A percentile compares a stretch with the other conserved stretches of the same genome.
These are phyloP conservation scores for Stegodyphus dumicola DNA, from an alignment of 1,140 invertebrate species.

Conservation along the genomic window DNA sequence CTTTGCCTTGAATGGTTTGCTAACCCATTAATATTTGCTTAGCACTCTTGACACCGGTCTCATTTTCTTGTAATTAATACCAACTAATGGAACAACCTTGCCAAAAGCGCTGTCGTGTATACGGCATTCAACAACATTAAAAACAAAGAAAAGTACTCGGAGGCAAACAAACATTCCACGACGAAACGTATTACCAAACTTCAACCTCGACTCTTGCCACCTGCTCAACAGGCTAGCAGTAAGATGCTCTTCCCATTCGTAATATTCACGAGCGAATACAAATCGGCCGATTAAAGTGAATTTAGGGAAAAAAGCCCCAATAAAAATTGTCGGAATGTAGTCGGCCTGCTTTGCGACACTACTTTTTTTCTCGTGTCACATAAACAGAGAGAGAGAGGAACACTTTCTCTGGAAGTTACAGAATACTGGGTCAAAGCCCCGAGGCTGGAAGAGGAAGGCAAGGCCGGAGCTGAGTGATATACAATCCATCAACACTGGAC, in stretches of 20 bases:
- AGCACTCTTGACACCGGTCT: not conserved
- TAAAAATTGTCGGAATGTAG: constrained; percentile 8
- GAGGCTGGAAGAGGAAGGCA: not conserved
- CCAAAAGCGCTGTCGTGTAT: not conserved
- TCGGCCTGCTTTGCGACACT: constrained; percentile 18
- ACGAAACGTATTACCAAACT: not conserved
- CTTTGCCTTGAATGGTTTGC: too few relatives aligned
- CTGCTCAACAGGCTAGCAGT: too few relatives aligned
- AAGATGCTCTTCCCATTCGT: not conserved
- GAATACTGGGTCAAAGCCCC: constrained; percentile 30
- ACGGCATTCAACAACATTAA: not conserved
- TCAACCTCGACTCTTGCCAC: not conserved
- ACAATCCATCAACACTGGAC: constrained; percentile 2
- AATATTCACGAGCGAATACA: constrained; percentile 28
- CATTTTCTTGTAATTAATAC: not conserved
- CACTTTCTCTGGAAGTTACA: constrained; percentile 4
- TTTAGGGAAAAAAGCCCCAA: constrained; percentile 21
- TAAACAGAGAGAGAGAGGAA: not conserved
- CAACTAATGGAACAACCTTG: constrained; percentile 26
- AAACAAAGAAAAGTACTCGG: constrained; percentile 3
- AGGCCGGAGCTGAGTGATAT: constrained; percentile 25
- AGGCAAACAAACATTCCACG: too few relatives aligned
- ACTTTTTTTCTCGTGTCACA: constrained; percentile 27
- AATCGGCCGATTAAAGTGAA: constrained; percentile 29
- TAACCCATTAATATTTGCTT: not conserved